phyloP scores from a whole-genome alignment of 2,797 vertebrate genomes.

The Caiman crocodilus region DNA sequence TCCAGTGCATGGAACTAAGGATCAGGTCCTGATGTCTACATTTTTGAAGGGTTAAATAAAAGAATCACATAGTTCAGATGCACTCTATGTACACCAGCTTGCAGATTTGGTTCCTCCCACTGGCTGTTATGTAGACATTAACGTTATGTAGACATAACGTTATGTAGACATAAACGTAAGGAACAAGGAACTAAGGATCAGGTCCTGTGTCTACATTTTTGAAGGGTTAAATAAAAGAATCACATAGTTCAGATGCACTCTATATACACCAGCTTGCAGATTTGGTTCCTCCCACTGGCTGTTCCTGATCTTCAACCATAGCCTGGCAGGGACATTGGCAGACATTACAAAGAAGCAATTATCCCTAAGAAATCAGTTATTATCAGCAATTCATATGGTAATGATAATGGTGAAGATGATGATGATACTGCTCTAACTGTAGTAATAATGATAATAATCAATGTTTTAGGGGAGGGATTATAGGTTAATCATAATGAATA shows the following conservation, averaged over 20 bases:
- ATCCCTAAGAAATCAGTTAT: constrained; percentile 74
- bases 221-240: constrained; percentile 19
- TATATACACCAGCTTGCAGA: background rate
- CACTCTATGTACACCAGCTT: background rate
- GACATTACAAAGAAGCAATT: constrained; percentile 71
- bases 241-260: constrained; percentile 17
- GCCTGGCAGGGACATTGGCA: constrained; percentile 54
- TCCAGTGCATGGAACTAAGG: background rate
- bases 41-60: constrained; percentile 15
- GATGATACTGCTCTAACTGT: constrained; percentile 61
- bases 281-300: constrained; percentile 29
- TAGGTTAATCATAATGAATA: constrained; percentile 74
- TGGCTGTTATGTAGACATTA: too few species aligned
- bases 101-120: background rate
- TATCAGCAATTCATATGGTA: constrained; percentile 76
- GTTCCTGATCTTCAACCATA: constrained; percentile 48
- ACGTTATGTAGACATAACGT: too few species aligned
- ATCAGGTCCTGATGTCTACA: background rate
- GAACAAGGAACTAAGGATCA: background rate
- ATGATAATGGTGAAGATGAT: constrained; percentile 67
- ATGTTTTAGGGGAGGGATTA: constrained; percentile 61
- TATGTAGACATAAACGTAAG: too few species aligned
- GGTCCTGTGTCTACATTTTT: background rate
- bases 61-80: constrained; percentile 33
- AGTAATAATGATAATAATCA: constrained; percentile 69